phyloP scores from a whole-genome alignment of 2,888 invertebrate species.

The Sicus ferrugineus region DNA sequence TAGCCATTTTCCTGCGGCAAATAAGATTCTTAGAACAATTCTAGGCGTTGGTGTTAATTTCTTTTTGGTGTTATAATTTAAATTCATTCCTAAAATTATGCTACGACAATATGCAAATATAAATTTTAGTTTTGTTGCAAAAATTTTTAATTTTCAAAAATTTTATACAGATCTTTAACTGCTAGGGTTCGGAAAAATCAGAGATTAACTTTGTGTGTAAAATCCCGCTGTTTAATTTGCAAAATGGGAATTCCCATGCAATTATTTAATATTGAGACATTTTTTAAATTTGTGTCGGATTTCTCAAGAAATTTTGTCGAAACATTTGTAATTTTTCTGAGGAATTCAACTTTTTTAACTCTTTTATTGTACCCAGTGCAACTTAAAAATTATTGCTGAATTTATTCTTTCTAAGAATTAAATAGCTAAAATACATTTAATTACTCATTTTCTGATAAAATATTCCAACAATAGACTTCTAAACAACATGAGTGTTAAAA shows the following conservation, averaged over 20 bases:
- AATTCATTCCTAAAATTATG: conserved; percentile 52
- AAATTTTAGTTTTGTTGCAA: not conserved
- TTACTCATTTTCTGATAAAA: conserved; percentile 10
- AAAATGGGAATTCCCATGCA: not conserved
- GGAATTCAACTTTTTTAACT: too few species aligned
- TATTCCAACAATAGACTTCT: not conserved
- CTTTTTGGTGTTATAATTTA: not conserved
- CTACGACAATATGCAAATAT: conserved; percentile 39
- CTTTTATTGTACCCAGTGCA: too few species aligned
- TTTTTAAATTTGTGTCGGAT: not conserved
- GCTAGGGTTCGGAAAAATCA: not conserved
- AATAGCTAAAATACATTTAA: not conserved
- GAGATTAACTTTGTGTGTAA: not conserved
- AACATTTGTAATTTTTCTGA: too few species aligned
- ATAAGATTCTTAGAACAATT: conserved; percentile 36
- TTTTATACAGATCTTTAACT: too few species aligned
- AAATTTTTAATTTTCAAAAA: not conserved
- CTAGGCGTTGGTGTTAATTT: conserved; percentile 43
- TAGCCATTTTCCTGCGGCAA: conserved; percentile 39
- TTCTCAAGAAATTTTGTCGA: too few species aligned
- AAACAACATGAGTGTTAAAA: conserved; percentile 26
- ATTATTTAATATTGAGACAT: not conserved
- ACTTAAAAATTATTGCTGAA: too few species aligned
- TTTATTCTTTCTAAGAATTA: not conserved
- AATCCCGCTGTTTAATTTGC: not conserved